Evolutionary conservation across 2,888 invertebrate species (phyloP), one percentile per base, ranked within the genome.

Genomic region (Lumbricus terrestris): DNA sequence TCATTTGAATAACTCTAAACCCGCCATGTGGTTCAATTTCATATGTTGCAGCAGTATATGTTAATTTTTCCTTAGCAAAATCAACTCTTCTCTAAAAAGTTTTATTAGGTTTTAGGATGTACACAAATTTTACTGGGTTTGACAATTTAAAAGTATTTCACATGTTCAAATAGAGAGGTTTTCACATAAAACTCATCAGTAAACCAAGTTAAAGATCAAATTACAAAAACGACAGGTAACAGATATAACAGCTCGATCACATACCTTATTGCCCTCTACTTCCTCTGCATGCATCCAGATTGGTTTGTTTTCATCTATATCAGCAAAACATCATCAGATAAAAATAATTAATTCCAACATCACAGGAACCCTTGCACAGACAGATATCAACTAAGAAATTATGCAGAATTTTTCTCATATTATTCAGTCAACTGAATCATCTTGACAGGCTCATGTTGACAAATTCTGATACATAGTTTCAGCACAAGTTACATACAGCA

Each of bases 241-340:
- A 69, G 8, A 69, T 29, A 29, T 69, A 29, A 69, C n/a, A 69
- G 29, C 2, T 29, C 16, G 85, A 37, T 34, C 93, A 94, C 94
- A 90, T 34, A 91, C 95, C 95, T 99, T 99, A 95, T 98, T 98
- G 95, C 98, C 99, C 95, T 99, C 99, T 8, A 99, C 96, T 94
- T 99, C 99, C 95, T 99, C 99, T 0, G 99, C 99, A 94, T 99
- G 98, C 96, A 98, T 97, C 98, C 98, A 98, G 94, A 98, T 98
- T 20, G 98, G 97, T 95, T 98, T 98, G 96, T 98, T 98, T 95
- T 98, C 97, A 91, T 97, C 97, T 97, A 96, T 54, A 93, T 92
- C 40, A 82, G n/a, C 1, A 35, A 88, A 69, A 69, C 69, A 69
- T 69, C 69, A 8, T 69, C n/a, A 69, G n/a, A 69, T 69, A 69